Base-by-base conservation (phyloP, 2,888 invertebrate species). In the Pachydiplax longipennis region DNA sequence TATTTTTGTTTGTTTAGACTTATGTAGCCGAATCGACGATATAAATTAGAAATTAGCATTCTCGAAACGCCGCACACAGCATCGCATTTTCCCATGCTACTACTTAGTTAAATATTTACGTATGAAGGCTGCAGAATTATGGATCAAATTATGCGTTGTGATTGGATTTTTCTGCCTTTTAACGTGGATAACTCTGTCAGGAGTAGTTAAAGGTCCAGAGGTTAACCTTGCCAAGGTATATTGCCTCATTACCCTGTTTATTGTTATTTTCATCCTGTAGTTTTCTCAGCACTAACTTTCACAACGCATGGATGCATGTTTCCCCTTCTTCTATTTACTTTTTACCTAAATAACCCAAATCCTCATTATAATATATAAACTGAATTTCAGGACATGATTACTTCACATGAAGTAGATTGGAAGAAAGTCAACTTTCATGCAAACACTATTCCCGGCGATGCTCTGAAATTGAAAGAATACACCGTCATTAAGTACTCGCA, bases 331-430 rank as follows among this genome's bases (percentile, higher is more conserved):
- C 31, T 73, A 31, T 73, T 4, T 31, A 31, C 10, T 31, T 12
- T 31, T 10, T 22, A n/a, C 10, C 13, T 1, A 48, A 53, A 31
- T 73, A 22, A 73, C 31, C 22, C 0, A 73, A 31, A 25, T 3
- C 25, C 0, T 65, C 22, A 12, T 37, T 35, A 44, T 81, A 37
- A 18, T 0, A 22, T 40, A 15, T 2, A 15, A 6, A 61, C 0
- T 35, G 37, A 6, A 31, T 87, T 87, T 25, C 25, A 87, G 87
- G 87, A 65, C 35, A 35, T 87, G 31, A 22, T 40, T 35, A 44
- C 81, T 5, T 13, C 37, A 10, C 61, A 87, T n/a, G 87, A 87
- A 65, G 87, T 87, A 73, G 53, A 91, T 73, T 91, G 91, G 91
- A 91, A 90, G 90, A 91, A 80, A 12, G 91, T 91, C 8, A 83